phyloP scores from a whole-genome alignment of 2,888 invertebrate species.

The Vanessa cardui region DNA sequence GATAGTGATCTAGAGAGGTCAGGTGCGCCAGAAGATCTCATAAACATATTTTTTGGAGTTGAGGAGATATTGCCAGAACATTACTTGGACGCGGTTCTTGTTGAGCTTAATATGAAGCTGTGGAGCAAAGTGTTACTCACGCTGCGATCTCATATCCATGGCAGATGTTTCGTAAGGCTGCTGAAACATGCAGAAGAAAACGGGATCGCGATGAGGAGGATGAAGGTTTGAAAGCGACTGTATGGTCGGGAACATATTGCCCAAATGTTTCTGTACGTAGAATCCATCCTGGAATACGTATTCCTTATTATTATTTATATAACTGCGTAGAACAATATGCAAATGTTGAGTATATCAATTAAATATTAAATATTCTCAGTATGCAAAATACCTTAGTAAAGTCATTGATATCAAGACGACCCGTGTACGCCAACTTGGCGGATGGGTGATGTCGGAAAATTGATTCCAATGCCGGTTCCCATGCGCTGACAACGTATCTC shows the following conservation, averaged over 20 bases:
- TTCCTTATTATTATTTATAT: too few species aligned
- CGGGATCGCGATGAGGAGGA: constrained; percentile 53
- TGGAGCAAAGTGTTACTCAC: constrained; percentile 46
- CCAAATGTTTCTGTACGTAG: constrained; percentile 68
- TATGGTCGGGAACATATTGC: constrained; percentile 55
- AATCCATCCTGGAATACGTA: constrained; percentile 64
- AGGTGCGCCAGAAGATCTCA: too few species aligned
- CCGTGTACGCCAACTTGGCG: constrained; percentile 85
- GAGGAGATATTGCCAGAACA: too few species aligned
- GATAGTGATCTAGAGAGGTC: too few species aligned
- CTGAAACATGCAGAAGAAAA: constrained; percentile 58
- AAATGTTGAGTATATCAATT: too few species aligned
- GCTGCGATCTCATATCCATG: constrained; percentile 52
- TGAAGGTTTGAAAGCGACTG: constrained; percentile 44
- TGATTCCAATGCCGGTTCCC: constrained; percentile 84
- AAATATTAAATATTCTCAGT: not conserved
- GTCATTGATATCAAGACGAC: constrained; percentile 84
- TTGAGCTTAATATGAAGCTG: too few species aligned
- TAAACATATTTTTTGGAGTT: too few species aligned
- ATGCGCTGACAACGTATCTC: constrained; percentile 78
- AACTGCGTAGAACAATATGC: too few species aligned
- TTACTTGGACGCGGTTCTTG: too few species aligned
- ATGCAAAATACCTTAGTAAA: constrained; percentile 66
- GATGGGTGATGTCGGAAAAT: constrained; percentile 84
- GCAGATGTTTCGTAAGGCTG: constrained; percentile 50